Conservation (phyloP, 1,140 invertebrate species). For the Archegozetes longisetosus region DNA sequence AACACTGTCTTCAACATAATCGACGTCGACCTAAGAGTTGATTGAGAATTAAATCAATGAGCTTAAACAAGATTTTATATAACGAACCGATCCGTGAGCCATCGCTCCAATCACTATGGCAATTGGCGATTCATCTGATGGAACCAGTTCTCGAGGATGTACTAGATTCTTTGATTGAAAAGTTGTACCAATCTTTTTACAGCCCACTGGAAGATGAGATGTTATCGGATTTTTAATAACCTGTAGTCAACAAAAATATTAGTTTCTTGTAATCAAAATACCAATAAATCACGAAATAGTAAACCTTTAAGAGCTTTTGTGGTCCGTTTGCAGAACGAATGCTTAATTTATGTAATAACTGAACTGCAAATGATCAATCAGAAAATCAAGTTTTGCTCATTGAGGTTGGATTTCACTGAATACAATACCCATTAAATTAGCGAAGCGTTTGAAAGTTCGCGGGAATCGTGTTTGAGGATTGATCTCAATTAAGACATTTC, state of each 20-base stretch:
- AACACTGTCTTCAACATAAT: slow-evolving; percentile 77
- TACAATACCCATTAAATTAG: slow-evolving; percentile 79
- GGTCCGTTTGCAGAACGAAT: slow-evolving; percentile 74
- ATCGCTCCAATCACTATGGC: slow-evolving; percentile 89
- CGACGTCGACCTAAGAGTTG: slow-evolving; percentile 47
- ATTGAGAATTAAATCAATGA: neutral
- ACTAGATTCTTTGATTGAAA: slow-evolving; percentile 63
- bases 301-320: slow-evolving; percentile 69
- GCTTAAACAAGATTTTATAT: too few relatives aligned
- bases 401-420: slow-evolving; percentile 17
- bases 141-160: slow-evolving; percentile 62
- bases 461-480: slow-evolving; percentile 97
- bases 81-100: slow-evolving; percentile 73
- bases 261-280: neutral
- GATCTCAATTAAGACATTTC: slow-evolving; percentile 95
- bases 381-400: slow-evolving; percentile 19
- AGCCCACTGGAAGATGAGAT: slow-evolving; percentile 87
- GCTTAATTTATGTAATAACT: slow-evolving; percentile 83
- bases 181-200: slow-evolving; percentile 74
- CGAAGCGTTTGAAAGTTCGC: slow-evolving; percentile 93
- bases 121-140: slow-evolving; percentile 46
- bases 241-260: slow-evolving; percentile 21
- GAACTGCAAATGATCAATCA: slow-evolving; percentile 48
- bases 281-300: neutral
- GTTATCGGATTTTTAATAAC: slow-evolving; percentile 95